These are phyloP conservation scores for Xenotilapia caudafasciata DNA, from an alignment of 2,113 vertebrate genomes.

Conservation along the genomic window DNA sequence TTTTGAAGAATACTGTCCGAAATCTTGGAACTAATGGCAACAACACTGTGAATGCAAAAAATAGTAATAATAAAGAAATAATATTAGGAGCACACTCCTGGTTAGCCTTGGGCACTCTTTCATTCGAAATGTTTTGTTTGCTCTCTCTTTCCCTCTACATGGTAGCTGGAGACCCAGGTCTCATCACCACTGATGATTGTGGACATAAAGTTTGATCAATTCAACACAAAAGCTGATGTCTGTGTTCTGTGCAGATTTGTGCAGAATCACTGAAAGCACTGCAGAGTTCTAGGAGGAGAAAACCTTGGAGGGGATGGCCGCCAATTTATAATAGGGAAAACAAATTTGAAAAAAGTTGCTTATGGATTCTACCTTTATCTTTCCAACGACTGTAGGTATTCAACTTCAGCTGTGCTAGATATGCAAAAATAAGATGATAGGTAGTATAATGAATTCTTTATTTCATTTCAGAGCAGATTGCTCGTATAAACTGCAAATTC, in stretches of 20 bases:
- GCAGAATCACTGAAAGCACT: background rate
- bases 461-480: background rate
- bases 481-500: background rate
- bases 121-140: fast-evolving
- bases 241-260: background rate
- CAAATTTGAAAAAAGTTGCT: background rate
- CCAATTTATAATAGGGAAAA: background rate
- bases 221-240: background rate
- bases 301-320: fast-evolving
- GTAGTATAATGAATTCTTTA: background rate
- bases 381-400: background rate
- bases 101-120: background rate
- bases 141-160: background rate
- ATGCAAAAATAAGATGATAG: background rate
- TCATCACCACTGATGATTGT: background rate
- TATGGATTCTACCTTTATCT: background rate
- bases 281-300: background rate
- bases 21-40: background rate
- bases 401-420: background rate
- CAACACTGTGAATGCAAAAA: background rate
- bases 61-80: background rate
- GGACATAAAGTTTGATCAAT: background rate
- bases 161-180: background rate
- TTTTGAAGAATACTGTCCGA: background rate
- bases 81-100: background rate